Percentiles rank a stretch among this genome's conserved stretches.
Evolutionary conservation across 2,797 vertebrate species (phyloP).

Genomic region (Allobates femoralis): DNA sequence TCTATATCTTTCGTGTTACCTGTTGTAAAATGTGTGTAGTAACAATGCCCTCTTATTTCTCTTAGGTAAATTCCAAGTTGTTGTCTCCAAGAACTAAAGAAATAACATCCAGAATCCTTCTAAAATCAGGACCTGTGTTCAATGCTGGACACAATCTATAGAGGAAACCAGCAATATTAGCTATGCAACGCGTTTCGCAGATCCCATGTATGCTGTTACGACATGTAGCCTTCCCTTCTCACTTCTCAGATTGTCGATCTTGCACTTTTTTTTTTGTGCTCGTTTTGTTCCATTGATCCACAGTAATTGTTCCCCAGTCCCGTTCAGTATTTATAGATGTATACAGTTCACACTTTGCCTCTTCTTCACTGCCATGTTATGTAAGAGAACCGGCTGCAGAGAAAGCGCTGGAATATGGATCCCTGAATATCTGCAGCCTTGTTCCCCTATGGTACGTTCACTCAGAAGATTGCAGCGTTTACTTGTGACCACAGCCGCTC

Average conservation of each 20-base stretch:
- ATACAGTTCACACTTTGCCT: background rate
- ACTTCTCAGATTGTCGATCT: background rate
- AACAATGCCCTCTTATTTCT: background rate
- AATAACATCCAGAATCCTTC: background rate
- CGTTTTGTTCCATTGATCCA: constrained; percentile 3
- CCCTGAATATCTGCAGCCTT: background rate
- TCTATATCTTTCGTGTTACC: background rate
- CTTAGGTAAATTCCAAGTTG: constrained; percentile 58
- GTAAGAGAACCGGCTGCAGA: background rate
- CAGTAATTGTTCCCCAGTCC: background rate
- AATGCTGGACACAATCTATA: background rate
- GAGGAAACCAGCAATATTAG: constrained; percentile 18
- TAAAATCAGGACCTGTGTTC: background rate
- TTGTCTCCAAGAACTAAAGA: constrained; percentile 38
- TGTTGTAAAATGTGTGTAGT: background rate
- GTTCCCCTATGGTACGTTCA: background rate
- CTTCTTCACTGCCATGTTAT: constrained; percentile 36
- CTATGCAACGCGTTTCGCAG: constrained; percentile 21
- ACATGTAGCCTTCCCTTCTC: background rate
- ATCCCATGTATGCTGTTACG: constrained; percentile 9
- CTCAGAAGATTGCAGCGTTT: background rate
- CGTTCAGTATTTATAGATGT: background rate
- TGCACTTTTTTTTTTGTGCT: background rate
- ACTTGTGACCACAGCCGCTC: background rate
- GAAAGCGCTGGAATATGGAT: background rate